A percentile compares a stretch with the other conserved stretches of the same genome.
Evolutionary conservation across 2,797 vertebrate genomes (phyloP).

Genomic region (Urophycis tenuis): DNA sequence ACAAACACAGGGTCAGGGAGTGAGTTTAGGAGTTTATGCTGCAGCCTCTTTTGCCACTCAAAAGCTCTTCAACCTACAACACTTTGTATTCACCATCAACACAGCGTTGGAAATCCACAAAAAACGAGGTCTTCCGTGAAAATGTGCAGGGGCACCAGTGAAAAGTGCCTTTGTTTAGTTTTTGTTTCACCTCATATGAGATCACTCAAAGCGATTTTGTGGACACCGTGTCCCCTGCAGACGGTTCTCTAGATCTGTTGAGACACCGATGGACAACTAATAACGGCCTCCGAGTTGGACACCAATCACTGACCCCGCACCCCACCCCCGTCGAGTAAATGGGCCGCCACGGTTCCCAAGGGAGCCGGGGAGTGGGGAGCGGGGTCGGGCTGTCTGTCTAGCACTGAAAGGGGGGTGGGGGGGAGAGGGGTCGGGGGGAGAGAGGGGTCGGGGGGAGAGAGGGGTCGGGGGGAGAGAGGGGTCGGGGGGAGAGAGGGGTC

Average conservation of each 20-base stretch:
- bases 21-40: slow-evolving; percentile 3
- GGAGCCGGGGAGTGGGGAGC: slow-evolving; percentile 3
- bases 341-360: slow-evolving; percentile 41
- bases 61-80: background rate
- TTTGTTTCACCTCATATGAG: background rate
- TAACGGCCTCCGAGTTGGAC: background rate
- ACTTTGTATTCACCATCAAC: background rate
- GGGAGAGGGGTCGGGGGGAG: background rate
- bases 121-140: background rate
- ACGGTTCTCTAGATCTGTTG: slow-evolving; percentile 45
- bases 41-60: background rate
- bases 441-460: too few species aligned
- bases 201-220: background rate
- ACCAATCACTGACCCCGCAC: slow-evolving; percentile 29
- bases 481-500: too few species aligned
- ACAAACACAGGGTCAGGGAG: slow-evolving; percentile 16
- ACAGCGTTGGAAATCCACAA: background rate
- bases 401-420: slow-evolving; percentile 58
- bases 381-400: slow-evolving; percentile 63
- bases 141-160: background rate
- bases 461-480: too few species aligned
- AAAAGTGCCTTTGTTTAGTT: background rate
- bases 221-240: slow-evolving; percentile 14
- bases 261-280: slow-evolving; percentile 42
- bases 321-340: slow-evolving; percentile 47